Base-by-base conservation (phyloP, 2,888 invertebrate genomes). In the Stenichneumon culpator region DNA sequence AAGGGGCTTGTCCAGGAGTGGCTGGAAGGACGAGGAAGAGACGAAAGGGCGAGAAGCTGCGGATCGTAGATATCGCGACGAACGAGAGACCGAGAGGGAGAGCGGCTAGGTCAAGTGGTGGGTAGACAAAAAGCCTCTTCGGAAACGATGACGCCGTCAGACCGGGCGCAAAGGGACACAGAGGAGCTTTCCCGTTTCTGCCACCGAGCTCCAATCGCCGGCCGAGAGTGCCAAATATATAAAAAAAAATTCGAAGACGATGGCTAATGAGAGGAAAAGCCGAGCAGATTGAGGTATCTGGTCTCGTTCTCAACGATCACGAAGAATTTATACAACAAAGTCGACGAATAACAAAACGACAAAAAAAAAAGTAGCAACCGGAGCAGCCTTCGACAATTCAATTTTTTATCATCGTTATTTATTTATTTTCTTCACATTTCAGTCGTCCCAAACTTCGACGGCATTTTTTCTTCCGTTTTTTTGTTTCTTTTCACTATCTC, bases 61-160 rank as follows among this genome's bases (percentile, higher is more conserved):
- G 63, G 69, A 81, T 80, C 52, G 28, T 65, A 57, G 73, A 82
- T 68, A 81, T 70, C 57, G 54, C 28, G 44, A 44, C 69, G 19
- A 19, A 44, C 47, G 16, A 36, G 22, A 36, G 19, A 60, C 6
- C 32, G 54, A 60, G 50, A 28, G 44, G 50, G 70, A 52, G 68
- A 74, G 54, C 6, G 67, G 65, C 63, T 86, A 83, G 89, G 89
- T 89, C 89, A 88, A 89, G 89, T 89, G 84, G 79, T 63, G 65
- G 50, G 82, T 84, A 84, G 86, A 89, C 87, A 57, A 89, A 88
- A 89, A 87, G 88, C 88, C 84, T 83, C 89, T 88, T 81, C 32
- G 86, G 83, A 88, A 88, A 82, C 81, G 88, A 89, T 88, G 89
- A 89, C 88, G 87, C 81, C 80, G 84, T 78, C 39, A 22, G 32